Conservation (phyloP, 2,113 vertebrate genomes). For the Catharus fuscescens region DNA sequence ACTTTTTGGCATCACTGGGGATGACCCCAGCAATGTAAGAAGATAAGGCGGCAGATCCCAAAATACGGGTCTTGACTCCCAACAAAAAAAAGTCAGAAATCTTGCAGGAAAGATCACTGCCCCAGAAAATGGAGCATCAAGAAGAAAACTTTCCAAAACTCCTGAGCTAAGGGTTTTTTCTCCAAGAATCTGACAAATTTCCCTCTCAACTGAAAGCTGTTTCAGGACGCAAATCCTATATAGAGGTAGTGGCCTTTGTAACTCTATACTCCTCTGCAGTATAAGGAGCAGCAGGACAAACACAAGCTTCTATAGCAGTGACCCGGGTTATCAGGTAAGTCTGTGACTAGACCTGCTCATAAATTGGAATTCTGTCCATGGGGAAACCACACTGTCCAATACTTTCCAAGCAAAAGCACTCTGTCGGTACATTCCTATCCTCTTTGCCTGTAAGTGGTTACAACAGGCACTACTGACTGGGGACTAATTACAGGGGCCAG, state of each 20-base stretch:
- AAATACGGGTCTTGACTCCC: constrained; percentile 39
- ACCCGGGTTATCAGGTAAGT: constrained; percentile 37
- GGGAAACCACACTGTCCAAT: not conserved
- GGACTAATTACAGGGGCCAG: not conserved
- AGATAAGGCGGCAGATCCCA: constrained; percentile 4
- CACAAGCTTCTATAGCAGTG: not conserved
- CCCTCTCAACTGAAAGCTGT: not conserved
- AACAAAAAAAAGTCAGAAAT: not conserved
- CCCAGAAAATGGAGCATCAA: not conserved
- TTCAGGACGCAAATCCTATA: not conserved
- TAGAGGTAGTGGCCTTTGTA: not conserved
- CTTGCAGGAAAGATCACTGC: not conserved
- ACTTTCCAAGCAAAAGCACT: not conserved
- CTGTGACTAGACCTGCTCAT: constrained; percentile 20
- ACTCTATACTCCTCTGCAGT: not conserved
- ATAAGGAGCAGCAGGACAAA: constrained; percentile 22
- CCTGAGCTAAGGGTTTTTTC: constrained; percentile 3
- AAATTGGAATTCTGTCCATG: constrained; percentile 22
- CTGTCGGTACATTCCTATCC: not conserved
- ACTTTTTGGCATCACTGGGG: not conserved
- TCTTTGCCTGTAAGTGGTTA: not conserved
- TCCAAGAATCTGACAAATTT: not conserved
- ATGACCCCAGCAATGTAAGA: not conserved
- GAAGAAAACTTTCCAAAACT: constrained; percentile 30
- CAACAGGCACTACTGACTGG: not conserved